phyloP scores from a whole-genome alignment of 2,888 invertebrate species.

The Troides aeacus region DNA sequence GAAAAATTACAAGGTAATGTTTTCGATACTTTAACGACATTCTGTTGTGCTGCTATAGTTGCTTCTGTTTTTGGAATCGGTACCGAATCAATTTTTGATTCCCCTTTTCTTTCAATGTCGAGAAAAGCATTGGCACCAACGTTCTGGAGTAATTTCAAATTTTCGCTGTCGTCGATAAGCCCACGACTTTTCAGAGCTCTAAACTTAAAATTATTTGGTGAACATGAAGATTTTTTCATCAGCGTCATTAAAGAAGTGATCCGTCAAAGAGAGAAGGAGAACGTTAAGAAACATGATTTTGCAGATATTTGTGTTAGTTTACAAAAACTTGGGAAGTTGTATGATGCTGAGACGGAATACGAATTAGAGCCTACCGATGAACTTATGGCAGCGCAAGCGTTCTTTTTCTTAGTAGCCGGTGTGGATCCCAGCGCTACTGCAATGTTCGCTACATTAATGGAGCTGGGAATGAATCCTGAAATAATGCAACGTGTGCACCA shows the following conservation, averaged over 20 bases:
- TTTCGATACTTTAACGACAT: slow-evolving; percentile 41
- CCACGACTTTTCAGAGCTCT: slow-evolving; percentile 33
- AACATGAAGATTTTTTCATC: slow-evolving; percentile 37
- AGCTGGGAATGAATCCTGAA: slow-evolving; percentile 53
- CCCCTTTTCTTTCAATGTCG: slow-evolving; percentile 49
- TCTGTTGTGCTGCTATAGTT: slow-evolving; percentile 52
- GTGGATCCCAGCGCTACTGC: slow-evolving; percentile 57
- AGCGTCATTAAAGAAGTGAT: slow-evolving; percentile 36
- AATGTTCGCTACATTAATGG: slow-evolving; percentile 48
- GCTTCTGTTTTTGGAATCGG: slow-evolving; percentile 63
- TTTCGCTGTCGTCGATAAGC: slow-evolving; percentile 36
- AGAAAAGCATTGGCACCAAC: slow-evolving; percentile 35
- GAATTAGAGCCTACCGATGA: slow-evolving; percentile 54
- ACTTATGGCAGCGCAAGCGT: slow-evolving; percentile 53
- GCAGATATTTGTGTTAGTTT: slow-evolving; percentile 37
- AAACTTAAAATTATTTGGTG: slow-evolving; percentile 26
- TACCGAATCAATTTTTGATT: slow-evolving; percentile 54
- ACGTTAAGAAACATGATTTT: slow-evolving; percentile 37
- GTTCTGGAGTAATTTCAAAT: slow-evolving; percentile 37
- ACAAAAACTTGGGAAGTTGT: slow-evolving; percentile 43
- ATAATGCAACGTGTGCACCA: slow-evolving; percentile 47
- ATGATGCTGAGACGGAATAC: slow-evolving; percentile 44
- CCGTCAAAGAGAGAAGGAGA: slow-evolving; percentile 30
- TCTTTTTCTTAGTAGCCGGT: slow-evolving; percentile 62
- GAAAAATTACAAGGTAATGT: slow-evolving; percentile 40